Evolutionary conservation across 2,888 invertebrate genomes (phyloP), one percentile per base, ranked within the genome.

Genomic region (Agonopterix heracliana): DNA sequence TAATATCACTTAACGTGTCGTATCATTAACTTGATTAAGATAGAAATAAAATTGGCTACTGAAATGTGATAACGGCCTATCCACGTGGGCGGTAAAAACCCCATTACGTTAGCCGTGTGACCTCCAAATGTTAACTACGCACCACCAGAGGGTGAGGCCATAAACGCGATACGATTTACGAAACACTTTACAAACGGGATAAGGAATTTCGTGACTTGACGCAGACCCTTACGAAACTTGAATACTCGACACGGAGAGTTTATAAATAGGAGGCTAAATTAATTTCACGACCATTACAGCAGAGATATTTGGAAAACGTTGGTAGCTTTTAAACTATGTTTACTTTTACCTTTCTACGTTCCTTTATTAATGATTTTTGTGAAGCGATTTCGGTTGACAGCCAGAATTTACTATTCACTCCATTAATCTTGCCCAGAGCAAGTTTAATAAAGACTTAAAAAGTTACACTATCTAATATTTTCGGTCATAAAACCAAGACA

Each of bases 91-190:
- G 42, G 45, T 42, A 35, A 10, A 26, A 36, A 42, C 46, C 48
- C 47, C 50, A 53, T 49, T 56, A 52, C 54, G 54, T 59, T 54
- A 49, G 47, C 48, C 51, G 57, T 61, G 62, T 61, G 62, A 62
- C 66, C 66, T 57, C 57, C 59, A 63, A 64, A 61, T 57, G 59
- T 57, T 61, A 44, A 44, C 53, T 14, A 54, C 48, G 45, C 50
- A 49, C 45, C 48, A 52, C 49, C 50, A 52, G 40, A 53, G 51
- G 56, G 44, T 44, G 55, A 26, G 55, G 54, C 59, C 45, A 63
- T 63, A 63, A 74, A 72, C 53, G 51, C 54, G 55, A 60, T 56
- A 60, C 55, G 55, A 60, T 56, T 64, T 61, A 61, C 49, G 61
- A 54, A 60, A 57, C 53, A 60, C 58, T 54, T 57, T 51, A 45